Evolutionary conservation across 2,888 invertebrate species (phyloP), one percentile per base, ranked within the genome.

Genomic region (Andrena camellia): DNA sequence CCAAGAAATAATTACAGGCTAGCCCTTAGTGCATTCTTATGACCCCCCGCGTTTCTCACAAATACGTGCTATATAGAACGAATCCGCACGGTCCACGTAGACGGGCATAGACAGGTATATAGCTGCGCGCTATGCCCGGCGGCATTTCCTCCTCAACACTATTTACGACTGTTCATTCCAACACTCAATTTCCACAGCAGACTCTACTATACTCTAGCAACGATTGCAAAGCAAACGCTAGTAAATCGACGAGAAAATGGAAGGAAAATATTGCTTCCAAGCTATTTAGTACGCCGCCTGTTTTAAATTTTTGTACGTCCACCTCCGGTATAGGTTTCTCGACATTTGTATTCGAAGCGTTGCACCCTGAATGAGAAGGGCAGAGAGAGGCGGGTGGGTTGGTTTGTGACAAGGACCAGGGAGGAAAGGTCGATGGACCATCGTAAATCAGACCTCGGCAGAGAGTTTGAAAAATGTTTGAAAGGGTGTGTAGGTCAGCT

Each of bases 1-100:
- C 81, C 71, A 88, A 84, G 87, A 88, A 85, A 84, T 88, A 90
- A 89, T 90, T 90, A 84, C 82, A 77, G 63, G 7, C 26, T 72
- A 42, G 59, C 26, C 66, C 59, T 33, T 20, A 54, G 3, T 29
- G 63, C 73, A 42, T 77, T 77, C 59, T 76, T 70, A 66, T 33
- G 48, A 17, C 48, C 68, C 54, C 54, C 13, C 7, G 20, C 17
- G 33, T 64, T 54, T 20, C 57, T n/a, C 17, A 48, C 26, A 17
- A 48, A 52, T n/a, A 17, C 42, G 17, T 4, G 33, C 10, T 63
- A 17, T 63, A 23, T 17, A 57, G 26, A 7, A 42, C 6, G 17
- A 23, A 42, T 20, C 10, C 57, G 26, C 57, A 10, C 10, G 54
- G 54, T 23, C 35, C 20, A 6, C 35, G 66, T n/a, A 31, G 20